Base-by-base conservation (phyloP, 1,140 invertebrate species). In the Pogonus chalceus region DNA sequence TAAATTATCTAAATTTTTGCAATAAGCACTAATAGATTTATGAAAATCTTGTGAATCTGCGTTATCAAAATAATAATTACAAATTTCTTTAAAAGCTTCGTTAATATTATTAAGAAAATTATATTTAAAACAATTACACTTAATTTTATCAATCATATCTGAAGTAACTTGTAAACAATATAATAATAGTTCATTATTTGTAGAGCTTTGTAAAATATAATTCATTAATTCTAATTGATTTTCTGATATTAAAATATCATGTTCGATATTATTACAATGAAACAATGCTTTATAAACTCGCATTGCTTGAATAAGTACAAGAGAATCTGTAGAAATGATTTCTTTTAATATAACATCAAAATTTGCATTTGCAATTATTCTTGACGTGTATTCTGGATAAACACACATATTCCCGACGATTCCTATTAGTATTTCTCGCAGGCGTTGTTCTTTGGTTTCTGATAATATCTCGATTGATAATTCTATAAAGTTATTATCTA, bases 321-420 rank as follows among this genome's bases (percentile, higher is more conserved):
- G 70, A 14, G 76, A 72, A 62, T 88, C 84, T 54, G 79, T 73
- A 46, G 74, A 76, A 23, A 76, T 71, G 4, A 83, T 67, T 26
- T 78, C 64, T 47, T 75, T 71, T 2, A 86, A 64, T 18, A 87
- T 63, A 16, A 68, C 67, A 26, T 58, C 46, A 20, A 65, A 12
- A 10, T 56, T 20, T 65, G 58, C 7, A 60, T 53, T 16, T 59
- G 35, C 4, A 24, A 55, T 20, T 65, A 58, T 37, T 54, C 54
- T 35, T 50, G 54, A 1, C 2, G 80, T 67, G 2, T 76, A 64
- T 60, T 74, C 62, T 55, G 72, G 63, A 20, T 78, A 66, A 56
- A 79, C 81, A 58, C 81, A 81, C 72, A 88, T 79, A 65, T 89
- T 88, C 1, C 78, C 83, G 54, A 85, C 70, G 46, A 87, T 82